Base-by-base conservation (phyloP, 2,113 vertebrate genomes). In the Zeus faber region DNA sequence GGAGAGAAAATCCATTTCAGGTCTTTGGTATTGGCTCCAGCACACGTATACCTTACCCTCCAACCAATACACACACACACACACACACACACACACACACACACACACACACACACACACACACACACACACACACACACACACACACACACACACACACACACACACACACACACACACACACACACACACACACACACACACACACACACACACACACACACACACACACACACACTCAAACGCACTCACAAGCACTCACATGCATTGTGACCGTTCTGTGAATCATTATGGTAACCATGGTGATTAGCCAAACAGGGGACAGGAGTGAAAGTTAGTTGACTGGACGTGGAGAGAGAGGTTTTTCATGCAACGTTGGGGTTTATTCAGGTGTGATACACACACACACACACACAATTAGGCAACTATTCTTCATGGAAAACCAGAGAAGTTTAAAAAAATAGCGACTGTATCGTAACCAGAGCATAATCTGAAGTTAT, bases 371-470 rank as follows among this genome's bases (percentile, higher is more conserved):
- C 10, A 16, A 7, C 40, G 47, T 24, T 22, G 9, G 1, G 25
- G 43, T 67, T 78, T 64, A 63, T 67, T 76, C 67, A 67, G 60
- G 73, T 79, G 65, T 65, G 53, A 58, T 39, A 49, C 10, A 64
- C 63, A 51, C 24, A 18, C 17, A 18, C 4, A 33, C 29, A 33
- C 29, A 33, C 29, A 18, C 7, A 23, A 37, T n/a, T n/a, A 49
- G 27, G 27, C 25, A 5, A 53, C 27, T 1, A 11, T 22, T 16
- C n/a, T 16, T 23, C 13, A 39, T 17, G 46, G 55, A 45, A 50
- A 51, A n/a, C n/a, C n/a, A n/a, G n/a, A n/a, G n/a, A n/a, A n/a
- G n/a, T n/a, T n/a, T n/a, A n/a, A n/a, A n/a, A n/a, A n/a, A n/a
- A n/a, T n/a, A n/a, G 20, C 1, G 8, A 24, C 6, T 44, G 41